These are phyloP conservation scores for Macquaria ambigua DNA, from an alignment of 2,113 vertebrate genomes.

Conservation along the genomic window DNA sequence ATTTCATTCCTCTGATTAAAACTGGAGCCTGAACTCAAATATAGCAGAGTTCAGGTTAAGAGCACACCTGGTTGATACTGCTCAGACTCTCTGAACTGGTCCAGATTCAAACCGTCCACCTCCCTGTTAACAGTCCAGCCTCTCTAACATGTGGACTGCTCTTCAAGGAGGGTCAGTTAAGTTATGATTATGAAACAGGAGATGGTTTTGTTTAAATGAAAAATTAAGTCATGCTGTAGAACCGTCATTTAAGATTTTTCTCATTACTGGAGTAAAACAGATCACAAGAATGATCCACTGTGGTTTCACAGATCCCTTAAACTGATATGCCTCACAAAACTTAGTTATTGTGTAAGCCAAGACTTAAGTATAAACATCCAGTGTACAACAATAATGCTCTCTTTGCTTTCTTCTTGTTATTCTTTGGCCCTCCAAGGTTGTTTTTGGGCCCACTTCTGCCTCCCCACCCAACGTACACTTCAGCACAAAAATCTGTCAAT, in stretches of 20 bases:
- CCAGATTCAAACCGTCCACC: not conserved
- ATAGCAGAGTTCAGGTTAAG: not conserved
- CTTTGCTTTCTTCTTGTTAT: slow-evolving; percentile 38
- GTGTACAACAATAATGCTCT: slow-evolving; percentile 27
- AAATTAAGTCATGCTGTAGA: not conserved
- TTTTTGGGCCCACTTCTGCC: slow-evolving; percentile 4
- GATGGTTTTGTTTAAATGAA: slow-evolving; percentile 4
- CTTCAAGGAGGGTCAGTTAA: not conserved
- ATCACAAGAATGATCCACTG: slow-evolving; percentile 1
- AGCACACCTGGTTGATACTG: not conserved
- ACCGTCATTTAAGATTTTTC: not conserved
- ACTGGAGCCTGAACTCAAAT: not conserved
- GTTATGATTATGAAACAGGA: not conserved
- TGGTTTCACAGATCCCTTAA: slow-evolving; percentile 34
- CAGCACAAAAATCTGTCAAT: slow-evolving; percentile 18
- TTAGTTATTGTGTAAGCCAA: not conserved
- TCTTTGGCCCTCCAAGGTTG: not conserved
- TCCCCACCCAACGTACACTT: not conserved
- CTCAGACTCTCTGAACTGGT: not conserved
- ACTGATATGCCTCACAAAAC: slow-evolving; percentile 40
- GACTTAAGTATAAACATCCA: slow-evolving; percentile 48
- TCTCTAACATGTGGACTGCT: not conserved
- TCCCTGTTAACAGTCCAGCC: not conserved
- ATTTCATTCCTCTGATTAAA: slow-evolving; percentile 30
- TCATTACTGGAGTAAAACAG: slow-evolving; percentile 2